Conservation (phyloP, 2,888 invertebrate genomes). For the Mactromeris polynyma region DNA sequence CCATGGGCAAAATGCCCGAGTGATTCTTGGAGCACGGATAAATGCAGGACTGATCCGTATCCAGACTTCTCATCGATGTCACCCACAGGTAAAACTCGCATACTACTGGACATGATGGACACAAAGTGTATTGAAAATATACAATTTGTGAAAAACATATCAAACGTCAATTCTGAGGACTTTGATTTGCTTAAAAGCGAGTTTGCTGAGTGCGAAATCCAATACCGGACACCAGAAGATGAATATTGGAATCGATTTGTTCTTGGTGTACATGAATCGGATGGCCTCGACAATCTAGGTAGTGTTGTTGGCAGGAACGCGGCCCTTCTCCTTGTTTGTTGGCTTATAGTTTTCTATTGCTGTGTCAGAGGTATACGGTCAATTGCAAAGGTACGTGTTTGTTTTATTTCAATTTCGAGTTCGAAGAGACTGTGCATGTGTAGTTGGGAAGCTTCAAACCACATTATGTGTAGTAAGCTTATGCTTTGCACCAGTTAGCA, state of each 20-base stretch:
- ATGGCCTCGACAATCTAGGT: conserved; percentile 33
- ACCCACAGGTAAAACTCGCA: not conserved
- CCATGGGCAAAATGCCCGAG: conserved; percentile 93
- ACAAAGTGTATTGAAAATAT: not conserved
- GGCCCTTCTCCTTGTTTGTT: conserved; percentile 22
- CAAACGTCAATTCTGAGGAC: not conserved
- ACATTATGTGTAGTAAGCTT: too few relatives aligned
- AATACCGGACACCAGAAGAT: conserved; percentile 14
- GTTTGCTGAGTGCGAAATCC: conserved; percentile 25
- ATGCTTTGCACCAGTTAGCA: too few relatives aligned
- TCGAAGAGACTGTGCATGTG: too few relatives aligned
- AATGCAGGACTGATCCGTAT: conserved; percentile 60
- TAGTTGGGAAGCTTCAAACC: too few relatives aligned
- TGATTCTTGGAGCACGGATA: conserved; percentile 87
- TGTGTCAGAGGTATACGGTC: conserved; percentile 33
- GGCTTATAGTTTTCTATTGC: conserved; percentile 43
- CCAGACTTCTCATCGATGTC: conserved; percentile 52
- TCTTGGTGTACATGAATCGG: conserved; percentile 20
- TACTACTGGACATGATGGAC: not conserved
- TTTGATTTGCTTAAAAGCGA: not conserved
- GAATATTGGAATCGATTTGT: conserved; percentile 45
- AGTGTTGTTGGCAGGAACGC: conserved; percentile 34
- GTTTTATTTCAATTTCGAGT: not conserved
- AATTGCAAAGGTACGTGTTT: conserved; percentile 33
- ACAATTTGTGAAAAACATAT: not conserved